A percentile compares a stretch with the other conserved stretches of the same genome.
phyloP scores from a whole-genome alignment of 2,797 vertebrate genomes.

The Pampus argenteus region DNA sequence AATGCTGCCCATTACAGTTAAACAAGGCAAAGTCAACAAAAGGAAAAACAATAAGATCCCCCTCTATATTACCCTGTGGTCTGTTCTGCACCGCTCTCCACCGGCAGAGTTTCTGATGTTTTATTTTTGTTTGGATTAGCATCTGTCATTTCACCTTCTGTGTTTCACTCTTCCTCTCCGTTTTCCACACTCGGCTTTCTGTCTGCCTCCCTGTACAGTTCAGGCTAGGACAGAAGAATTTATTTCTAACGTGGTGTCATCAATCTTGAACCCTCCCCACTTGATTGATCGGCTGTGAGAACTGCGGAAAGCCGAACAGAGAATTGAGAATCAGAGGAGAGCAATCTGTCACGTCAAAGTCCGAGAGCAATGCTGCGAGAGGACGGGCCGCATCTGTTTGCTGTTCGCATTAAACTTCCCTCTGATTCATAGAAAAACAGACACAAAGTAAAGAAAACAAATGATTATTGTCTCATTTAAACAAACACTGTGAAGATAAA shows the following conservation, averaged over 20 bases:
- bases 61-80: neutral
- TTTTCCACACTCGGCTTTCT: neutral
- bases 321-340: slow-evolving; percentile 51
- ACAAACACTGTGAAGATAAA: slow-evolving; percentile 31
- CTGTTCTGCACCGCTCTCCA: neutral
- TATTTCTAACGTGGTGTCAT: slow-evolving; percentile 37
- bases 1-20: slow-evolving; percentile 5
- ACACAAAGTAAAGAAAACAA: slow-evolving; percentile 36
- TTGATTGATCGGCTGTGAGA: slow-evolving; percentile 62
- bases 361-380: slow-evolving; percentile 36
- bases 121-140: slow-evolving; percentile 10
- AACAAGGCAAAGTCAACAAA: neutral
- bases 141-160: neutral
- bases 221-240: slow-evolving; percentile 16
- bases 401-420: slow-evolving; percentile 22
- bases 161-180: neutral
- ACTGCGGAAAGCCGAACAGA: slow-evolving; percentile 37
- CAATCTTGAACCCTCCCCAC: slow-evolving; percentile 7
- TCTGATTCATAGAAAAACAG: slow-evolving; percentile 40
- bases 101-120: neutral
- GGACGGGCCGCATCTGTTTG: slow-evolving; percentile 49
- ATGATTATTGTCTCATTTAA: slow-evolving; percentile 1
- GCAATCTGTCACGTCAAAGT: slow-evolving; percentile 63
- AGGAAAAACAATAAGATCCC: slow-evolving; percentile 4
- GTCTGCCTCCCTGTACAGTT: slow-evolving; percentile 15